phyloP scores from a whole-genome alignment of 1,140 invertebrate species.

The Popillia japonica region DNA sequence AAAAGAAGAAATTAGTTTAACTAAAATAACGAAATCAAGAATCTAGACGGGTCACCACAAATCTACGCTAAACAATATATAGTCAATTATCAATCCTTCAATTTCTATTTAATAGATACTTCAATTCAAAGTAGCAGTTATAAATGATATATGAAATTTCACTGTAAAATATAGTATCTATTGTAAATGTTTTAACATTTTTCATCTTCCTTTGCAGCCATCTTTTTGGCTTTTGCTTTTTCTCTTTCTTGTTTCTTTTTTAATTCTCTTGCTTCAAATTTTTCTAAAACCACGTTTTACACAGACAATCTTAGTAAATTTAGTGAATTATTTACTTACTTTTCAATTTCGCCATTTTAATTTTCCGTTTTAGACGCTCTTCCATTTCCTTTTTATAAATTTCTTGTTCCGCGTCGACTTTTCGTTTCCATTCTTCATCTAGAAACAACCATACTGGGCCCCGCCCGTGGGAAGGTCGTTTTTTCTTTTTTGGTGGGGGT shows the following conservation, averaged over 20 bases:
- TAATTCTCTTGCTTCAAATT: neutral
- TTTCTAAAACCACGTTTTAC: slow-evolving; percentile 16
- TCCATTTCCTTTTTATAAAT: slow-evolving; percentile 41
- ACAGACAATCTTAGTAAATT: neutral
- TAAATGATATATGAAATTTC: too few relatives aligned
- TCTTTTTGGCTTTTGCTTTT: neutral
- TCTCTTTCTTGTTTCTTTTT: neutral
- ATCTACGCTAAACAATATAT: neutral
- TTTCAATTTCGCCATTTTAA: neutral
- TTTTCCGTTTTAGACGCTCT: slow-evolving; percentile 10
- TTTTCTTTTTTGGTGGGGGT: slow-evolving; percentile 29
- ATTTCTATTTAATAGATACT: neutral
- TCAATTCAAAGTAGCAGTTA: neutral
- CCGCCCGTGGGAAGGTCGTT: slow-evolving; percentile 43
- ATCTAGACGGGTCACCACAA: too few relatives aligned
- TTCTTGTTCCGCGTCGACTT: slow-evolving; percentile 42
- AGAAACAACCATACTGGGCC: slow-evolving; percentile 50
- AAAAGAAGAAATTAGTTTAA: too few relatives aligned
- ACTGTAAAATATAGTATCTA: too few relatives aligned
- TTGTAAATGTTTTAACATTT: too few relatives aligned
- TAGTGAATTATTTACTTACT: neutral
- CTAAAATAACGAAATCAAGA: too few relatives aligned
- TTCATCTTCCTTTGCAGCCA: too few relatives aligned
- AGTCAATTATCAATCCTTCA: neutral
- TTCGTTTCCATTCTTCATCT: slow-evolving; percentile 50